phyloP scores from a whole-genome alignment of 2,888 invertebrate genomes.

The Lochmaea capreae region DNA sequence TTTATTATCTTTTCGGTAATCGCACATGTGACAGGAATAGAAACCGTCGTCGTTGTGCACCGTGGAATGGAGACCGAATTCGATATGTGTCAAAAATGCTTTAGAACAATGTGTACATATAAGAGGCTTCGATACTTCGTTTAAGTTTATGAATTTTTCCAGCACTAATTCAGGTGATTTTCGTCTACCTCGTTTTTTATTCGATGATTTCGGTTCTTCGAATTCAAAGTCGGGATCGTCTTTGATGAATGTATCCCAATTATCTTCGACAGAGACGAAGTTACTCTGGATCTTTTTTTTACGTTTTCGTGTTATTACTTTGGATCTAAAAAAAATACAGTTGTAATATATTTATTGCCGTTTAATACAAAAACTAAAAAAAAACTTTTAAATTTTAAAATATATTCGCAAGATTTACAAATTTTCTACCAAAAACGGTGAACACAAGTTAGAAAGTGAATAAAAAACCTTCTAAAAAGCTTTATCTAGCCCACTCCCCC shows the following conservation, averaged over 20 bases:
- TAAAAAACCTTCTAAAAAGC: no score
- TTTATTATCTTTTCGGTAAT: constrained; percentile 52
- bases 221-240: constrained; percentile 13
- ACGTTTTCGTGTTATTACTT: constrained; percentile 6
- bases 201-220: background rate
- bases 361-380: background rate
- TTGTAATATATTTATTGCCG: background rate
- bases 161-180: constrained; percentile 18
- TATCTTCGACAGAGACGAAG: constrained; percentile 5
- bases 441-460: no score
- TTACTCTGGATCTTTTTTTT: background rate
- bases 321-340: constrained; percentile 11
- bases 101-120: constrained; percentile 69
- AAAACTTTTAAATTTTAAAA: background rate
- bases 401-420: background rate
- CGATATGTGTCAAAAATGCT: constrained; percentile 64
- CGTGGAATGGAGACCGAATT: constrained; percentile 59
- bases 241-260: constrained; percentile 10
- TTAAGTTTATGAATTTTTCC: constrained; percentile 41
- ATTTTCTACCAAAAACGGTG: no score
- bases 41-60: constrained; percentile 56
- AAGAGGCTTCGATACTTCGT: constrained; percentile 58
- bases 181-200: constrained; percentile 18
- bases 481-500: no score
- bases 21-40: constrained; percentile 60